These are phyloP conservation scores for Actinernus sp. DNA, from an alignment of 92 coral and sea anemone species.

Conservation along the genomic window DNA sequence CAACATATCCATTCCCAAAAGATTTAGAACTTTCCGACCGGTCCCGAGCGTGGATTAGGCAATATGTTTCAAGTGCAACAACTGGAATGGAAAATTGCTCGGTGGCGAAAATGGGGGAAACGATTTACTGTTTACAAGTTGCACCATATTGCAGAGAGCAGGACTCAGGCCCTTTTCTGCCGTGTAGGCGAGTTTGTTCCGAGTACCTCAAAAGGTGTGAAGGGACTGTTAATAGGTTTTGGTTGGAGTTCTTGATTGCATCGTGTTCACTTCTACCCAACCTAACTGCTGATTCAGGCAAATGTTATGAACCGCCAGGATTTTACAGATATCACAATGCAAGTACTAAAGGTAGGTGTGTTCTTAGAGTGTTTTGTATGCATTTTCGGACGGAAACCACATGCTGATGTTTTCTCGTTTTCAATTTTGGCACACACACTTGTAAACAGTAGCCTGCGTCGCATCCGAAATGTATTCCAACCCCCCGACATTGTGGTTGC, in stretches of 20 bases:
- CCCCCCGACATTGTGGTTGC: too few species aligned
- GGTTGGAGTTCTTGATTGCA: conserved; percentile 28
- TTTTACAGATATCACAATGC: conserved; percentile 23
- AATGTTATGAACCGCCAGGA: conserved; percentile 64
- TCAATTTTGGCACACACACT: too few species aligned
- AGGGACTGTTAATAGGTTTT: conserved; percentile 13
- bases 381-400: too few species aligned
- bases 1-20: conserved; percentile 19
- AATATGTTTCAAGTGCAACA: neutral
- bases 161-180: conserved; percentile 31
- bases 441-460: too few species aligned
- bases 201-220: conserved; percentile 63
- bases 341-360: conserved; percentile 10
- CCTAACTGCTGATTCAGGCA: conserved; percentile 18
- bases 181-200: conserved; percentile 65
- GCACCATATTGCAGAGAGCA: conserved; percentile 46
- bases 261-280: conserved; percentile 48
- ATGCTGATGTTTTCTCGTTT: too few species aligned
- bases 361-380: too few species aligned
- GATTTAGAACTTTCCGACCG: neutral
- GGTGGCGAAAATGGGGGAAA: conserved; percentile 36
- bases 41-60: neutral
- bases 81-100: conserved; percentile 11
- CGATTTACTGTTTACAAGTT: conserved; percentile 35
- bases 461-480: too few species aligned